phyloP scores from a whole-genome alignment of 1,140 invertebrate species.

The Solenopsis invicta region DNA sequence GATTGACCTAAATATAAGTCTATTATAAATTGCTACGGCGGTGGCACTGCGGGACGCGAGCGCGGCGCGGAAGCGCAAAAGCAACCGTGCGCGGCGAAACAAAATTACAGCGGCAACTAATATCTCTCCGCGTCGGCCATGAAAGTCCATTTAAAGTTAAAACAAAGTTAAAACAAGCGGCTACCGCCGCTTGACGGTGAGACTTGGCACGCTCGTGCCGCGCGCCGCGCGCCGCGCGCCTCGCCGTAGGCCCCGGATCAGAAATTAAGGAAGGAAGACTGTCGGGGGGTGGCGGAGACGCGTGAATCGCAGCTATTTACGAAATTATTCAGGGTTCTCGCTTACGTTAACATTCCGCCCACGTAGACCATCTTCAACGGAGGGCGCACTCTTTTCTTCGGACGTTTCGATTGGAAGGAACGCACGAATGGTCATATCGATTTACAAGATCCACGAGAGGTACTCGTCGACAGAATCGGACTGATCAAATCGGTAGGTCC shows the following conservation, averaged over 20 bases:
- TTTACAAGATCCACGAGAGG: conserved; percentile 23
- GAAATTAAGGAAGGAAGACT: conserved; percentile 33
- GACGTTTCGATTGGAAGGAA: conserved; percentile 10
- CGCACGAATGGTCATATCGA: conserved; percentile 42
- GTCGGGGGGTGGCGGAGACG: not conserved
- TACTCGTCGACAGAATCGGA: not conserved
- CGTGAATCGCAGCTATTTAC: conserved; percentile 67
- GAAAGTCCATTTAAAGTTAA: conserved; percentile 64
- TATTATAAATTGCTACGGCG: conserved; percentile 51
- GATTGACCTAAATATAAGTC: conserved; percentile 57
- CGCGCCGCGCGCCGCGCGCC: not conserved
- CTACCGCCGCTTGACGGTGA: not conserved
- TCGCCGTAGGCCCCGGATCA: no score
- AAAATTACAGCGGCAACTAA: conserved; percentile 59
- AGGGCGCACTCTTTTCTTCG: conserved; percentile 28
- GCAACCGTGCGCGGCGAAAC: conserved; percentile 58
- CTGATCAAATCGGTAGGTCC: conserved; percentile 7
- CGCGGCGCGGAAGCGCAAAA: conserved; percentile 27
- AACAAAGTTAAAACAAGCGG: conserved; percentile 57
- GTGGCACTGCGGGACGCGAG: conserved; percentile 22
- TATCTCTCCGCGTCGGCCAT: conserved; percentile 42
- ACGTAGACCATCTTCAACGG: not conserved
- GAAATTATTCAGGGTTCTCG: conserved; percentile 66
- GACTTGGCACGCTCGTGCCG: conserved; percentile 13
- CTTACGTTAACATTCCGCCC: conserved; percentile 39